Base-by-base conservation (phyloP, 2,113 vertebrate genomes). In the Suricata suricatta region DNA sequence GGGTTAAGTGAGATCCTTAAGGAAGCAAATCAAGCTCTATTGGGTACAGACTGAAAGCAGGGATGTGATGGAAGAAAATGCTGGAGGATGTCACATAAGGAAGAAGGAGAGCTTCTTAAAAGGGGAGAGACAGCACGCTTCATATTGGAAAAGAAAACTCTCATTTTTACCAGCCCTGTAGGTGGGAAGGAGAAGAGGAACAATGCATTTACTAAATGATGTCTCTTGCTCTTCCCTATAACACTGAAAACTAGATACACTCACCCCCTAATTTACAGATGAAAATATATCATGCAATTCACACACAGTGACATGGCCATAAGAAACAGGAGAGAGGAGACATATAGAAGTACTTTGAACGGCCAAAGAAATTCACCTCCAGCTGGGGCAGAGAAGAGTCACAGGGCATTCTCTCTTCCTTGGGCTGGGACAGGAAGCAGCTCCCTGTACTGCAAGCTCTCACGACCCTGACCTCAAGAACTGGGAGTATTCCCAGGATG, bases 1-100 rank as follows among this genome's bases (percentile, higher is more conserved):
- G 63, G 54, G 25, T 5, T 95, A 44, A 72, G 63, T 88, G 64
- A 95, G 64, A 66, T 35, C 27, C 29, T 68, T 83, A 83, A 91
- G 27, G 68, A 83, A 92, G 47, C 54, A 52, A 91, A 69, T 72
- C 93, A 83, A 92, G 92, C 21, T 71, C 84, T 69, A 44, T 15
- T 80, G 44, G 93, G 10, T 44, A 60, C 23, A 97, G 57, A 87
- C 69, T 90, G 93, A 44, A 74, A 89, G 50, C 63, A 84, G 87
- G 80, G 54, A 68, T 50, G 19, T 12, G 9, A 88, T 71, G 35
- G 31, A 90, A 54, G 17, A 91, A n/a, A 95, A 88, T 41, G 12
- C 31, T 66, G 29, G 41, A 77, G 33, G 2, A 23, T 27, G 25
- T 71, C n/a, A 81, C 15, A 41, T 57, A 91, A 72, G 17, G 47